Evolutionary conservation across 53 echinoderm and acorn worm species (phyloP), one percentile per base, ranked within the genome.

Genomic region (Mesocentrotus franciscanus): DNA sequence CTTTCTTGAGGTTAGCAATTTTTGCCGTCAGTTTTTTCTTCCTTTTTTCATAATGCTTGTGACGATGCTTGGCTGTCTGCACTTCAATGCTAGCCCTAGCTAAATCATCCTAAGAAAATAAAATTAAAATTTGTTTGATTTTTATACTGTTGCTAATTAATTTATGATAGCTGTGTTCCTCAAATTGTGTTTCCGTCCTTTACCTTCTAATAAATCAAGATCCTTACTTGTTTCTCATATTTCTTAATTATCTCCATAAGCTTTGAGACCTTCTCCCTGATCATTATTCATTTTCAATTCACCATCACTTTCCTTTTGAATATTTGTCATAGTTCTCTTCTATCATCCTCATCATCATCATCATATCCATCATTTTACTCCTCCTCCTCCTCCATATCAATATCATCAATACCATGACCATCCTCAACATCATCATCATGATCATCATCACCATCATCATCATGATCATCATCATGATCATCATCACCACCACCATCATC

Each of bases 41-140:
- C 97, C 97, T 98, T 22, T 92, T 96, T 3, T 93, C 97, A 90
- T 98, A 98, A 61, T 97, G 98, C 75, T 74, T 95, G 39, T 94
- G 85, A 78, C 96, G 93, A n/a, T 96, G 96, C 94, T 98, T 97
- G 72, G 96, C 96, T 18, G 92, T 92, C 59, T 95, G 95, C 1
- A 95, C 93, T 49, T 98, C 95, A 10, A 94, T 72, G 90, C 72
- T 96, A 8, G 94, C 96, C 15, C 78, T 95, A 39, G 93, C 57
- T 12, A 98, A 78, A 26, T 98, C 98, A 94, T 97, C 97, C 97
- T 97, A 71, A 49, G 27, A 27, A 33, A 55, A 87, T 26, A 16
- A 89, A 61, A 49, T 83, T 2, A 17, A 49, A 17, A 72, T 10
- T 29, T 10, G 29, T 29, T 29, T 72, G 1, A 22, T 59, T 4